Base-by-base conservation (phyloP, 1,140 invertebrate species). In the Sycophila sp. region DNA sequence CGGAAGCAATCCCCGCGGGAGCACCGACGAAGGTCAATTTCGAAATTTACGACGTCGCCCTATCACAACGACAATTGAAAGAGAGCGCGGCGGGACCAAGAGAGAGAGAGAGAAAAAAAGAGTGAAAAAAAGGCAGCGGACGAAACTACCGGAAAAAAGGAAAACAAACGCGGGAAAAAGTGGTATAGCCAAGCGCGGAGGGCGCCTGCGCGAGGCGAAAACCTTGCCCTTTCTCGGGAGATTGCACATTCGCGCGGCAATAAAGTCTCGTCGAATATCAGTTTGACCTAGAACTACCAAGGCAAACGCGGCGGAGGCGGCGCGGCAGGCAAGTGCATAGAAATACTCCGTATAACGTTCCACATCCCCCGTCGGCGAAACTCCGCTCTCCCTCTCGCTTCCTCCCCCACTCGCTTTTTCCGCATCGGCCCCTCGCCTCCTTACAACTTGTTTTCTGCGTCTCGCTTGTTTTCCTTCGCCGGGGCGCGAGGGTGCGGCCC, bases 231-330 rank as follows among this genome's bases (percentile, higher is more conserved):
- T 76, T 63, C 64, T 38, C 30, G 40, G 22, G 45, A 73, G 73
- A 71, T 73, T 62, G 53, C 47, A 71, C 70, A 73, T 62, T 62
- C 69, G 47, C 59, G 34, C 36, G 65, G 64, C 65, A 76, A 78
- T 75, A 73, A 77, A 77, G 75, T 76, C 62, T 76, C 73, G 60
- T 77, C 71, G 76, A 76, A 77, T 77, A 74, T 74, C 72, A 75
- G 75, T 76, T 78, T 77, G 75, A 77, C 76, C 74, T 72, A 76
- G 75, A 74, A 72, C 68, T 72, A 72, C 56, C 65, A 60, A 73
- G 64, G 58, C 58, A 53, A 76, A 73, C 73, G 73, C 53, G 66
- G 49, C 66, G 49, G n/a, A n/a, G n/a, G 51, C 60, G 17, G 72
- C 38, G 34, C 17, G 40, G 40, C 6, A 64, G 36, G 10, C 24